Conservation (phyloP, 2,113 vertebrate species). For the Hippoglossus stenolepis region DNA sequence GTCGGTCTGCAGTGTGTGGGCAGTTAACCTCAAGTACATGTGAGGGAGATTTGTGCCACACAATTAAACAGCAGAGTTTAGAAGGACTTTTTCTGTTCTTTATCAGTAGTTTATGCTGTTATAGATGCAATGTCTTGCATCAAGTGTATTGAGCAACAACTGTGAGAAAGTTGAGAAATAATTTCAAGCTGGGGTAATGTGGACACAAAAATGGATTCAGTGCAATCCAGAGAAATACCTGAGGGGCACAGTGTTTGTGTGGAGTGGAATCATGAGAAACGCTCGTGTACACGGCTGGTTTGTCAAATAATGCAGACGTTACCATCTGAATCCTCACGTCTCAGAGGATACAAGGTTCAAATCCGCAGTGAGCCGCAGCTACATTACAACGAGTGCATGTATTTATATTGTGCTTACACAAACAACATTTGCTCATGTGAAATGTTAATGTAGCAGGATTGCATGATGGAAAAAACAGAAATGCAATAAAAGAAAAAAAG, state of each 20-base stretch:
- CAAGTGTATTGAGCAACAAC: not conserved
- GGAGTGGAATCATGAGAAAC: constrained; percentile 39
- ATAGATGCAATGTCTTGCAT: no score
- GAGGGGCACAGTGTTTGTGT: constrained; percentile 14
- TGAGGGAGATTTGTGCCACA: constrained; percentile 46
- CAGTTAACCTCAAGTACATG: constrained; percentile 41
- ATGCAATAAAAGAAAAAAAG: not conserved
- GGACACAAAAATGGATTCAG: constrained; percentile 20
- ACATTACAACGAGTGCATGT: constrained; percentile 10
- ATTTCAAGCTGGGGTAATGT: not conserved
- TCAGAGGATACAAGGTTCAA: constrained; percentile 28
- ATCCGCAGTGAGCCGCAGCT: not conserved
- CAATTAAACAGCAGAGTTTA: constrained; percentile 53
- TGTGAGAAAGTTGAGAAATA: constrained; percentile 4
- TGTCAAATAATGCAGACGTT: constrained; percentile 55
- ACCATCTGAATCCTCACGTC: constrained; percentile 54
- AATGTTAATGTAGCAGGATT: not conserved
- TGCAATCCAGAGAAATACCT: constrained; percentile 32
- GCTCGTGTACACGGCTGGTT: constrained; percentile 46
- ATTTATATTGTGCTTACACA: not conserved
- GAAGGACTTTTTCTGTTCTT: constrained; percentile 38
- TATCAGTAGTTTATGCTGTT: no score
- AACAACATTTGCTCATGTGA: not conserved
- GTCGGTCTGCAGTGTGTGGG: not conserved
- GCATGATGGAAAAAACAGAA: not conserved